These are phyloP conservation scores for Globodera rostochiensis DNA, from an alignment of 1,140 invertebrate genomes.

Conservation along the genomic window DNA sequence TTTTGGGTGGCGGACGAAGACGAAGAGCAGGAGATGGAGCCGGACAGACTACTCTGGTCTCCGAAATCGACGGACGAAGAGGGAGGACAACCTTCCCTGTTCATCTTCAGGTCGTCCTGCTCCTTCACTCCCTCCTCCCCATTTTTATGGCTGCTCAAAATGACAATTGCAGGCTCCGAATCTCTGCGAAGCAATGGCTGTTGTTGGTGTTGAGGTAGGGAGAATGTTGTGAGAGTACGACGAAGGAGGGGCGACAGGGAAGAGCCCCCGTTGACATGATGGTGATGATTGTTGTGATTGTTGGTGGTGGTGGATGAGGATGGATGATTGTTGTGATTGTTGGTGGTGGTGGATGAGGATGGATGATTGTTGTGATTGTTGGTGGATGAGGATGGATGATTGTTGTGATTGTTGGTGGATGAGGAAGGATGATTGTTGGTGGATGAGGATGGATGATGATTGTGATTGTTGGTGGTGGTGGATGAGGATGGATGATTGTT, in stretches of 20 bases:
- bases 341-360: neutral
- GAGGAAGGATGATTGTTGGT: neutral
- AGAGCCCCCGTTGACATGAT: neutral
- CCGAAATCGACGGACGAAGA: neutral
- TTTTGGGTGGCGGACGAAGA: slow-evolving; percentile 21
- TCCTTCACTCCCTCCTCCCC: neutral
- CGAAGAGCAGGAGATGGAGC: slow-evolving; percentile 10
- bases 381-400: neutral
- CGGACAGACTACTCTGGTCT: slow-evolving; percentile 18
- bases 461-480: no score
- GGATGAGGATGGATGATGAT: no score
- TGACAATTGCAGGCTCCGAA: slow-evolving; percentile 38
- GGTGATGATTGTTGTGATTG: neutral
- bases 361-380: no score
- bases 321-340: neutral
- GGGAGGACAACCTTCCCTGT: neutral
- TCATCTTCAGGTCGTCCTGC: neutral
- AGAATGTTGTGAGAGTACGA: neutral
- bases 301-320: neutral
- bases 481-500: neutral
- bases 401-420: neutral
- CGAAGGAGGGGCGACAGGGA: slow-evolving; percentile 3
- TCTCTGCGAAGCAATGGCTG: slow-evolving; percentile 32
- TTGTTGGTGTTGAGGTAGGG: neutral
- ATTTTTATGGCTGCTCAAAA: neutral